Evolutionary conservation across 2,888 invertebrate genomes (phyloP).

Genomic region (Trachelus stipa): DNA sequence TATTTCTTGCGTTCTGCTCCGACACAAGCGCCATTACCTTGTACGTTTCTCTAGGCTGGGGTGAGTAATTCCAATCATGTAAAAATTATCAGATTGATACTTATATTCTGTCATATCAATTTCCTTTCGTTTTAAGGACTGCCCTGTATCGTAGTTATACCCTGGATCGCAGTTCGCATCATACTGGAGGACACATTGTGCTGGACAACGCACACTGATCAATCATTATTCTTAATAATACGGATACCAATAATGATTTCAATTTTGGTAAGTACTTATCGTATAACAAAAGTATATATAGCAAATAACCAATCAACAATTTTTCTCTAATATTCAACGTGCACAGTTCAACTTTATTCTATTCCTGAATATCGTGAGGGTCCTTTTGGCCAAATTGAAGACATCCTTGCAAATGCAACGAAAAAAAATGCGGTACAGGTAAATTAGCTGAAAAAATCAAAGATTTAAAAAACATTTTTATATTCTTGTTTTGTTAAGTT

Average conservation of each 20-base stretch:
- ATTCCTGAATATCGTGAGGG: slow-evolving; percentile 73
- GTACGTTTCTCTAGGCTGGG: slow-evolving; percentile 76
- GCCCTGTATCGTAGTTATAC: slow-evolving; percentile 70
- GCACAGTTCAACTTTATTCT: slow-evolving; percentile 73
- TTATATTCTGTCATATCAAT: not conserved
- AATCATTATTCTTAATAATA: slow-evolving; percentile 69
- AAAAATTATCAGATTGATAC: not conserved
- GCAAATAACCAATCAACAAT: slow-evolving; percentile 6
- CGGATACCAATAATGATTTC: slow-evolving; percentile 72
- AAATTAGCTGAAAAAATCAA: slow-evolving; percentile 29
- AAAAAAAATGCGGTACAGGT: slow-evolving; percentile 73
- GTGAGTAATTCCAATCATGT: slow-evolving; percentile 63
- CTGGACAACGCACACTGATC: slow-evolving; percentile 71
- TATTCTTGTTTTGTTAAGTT: not conserved
- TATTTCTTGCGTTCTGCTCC: slow-evolving; percentile 75
- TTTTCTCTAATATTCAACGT: not conserved
- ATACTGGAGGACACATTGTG: slow-evolving; percentile 70
- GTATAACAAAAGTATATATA: not conserved
- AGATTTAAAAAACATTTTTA: not conserved
- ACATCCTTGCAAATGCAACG: slow-evolving; percentile 71
- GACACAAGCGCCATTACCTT: slow-evolving; percentile 72
- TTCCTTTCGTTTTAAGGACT: slow-evolving; percentile 63
- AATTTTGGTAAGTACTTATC: slow-evolving; percentile 68
- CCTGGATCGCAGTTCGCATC: slow-evolving; percentile 71
- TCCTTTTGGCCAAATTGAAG: slow-evolving; percentile 70